Percentiles rank a stretch among this genome's conserved stretches.
These are phyloP conservation scores for Caenorhabditis drosophilae DNA, from an alignment of 2,888 invertebrate species.

Conservation along the genomic window DNA sequence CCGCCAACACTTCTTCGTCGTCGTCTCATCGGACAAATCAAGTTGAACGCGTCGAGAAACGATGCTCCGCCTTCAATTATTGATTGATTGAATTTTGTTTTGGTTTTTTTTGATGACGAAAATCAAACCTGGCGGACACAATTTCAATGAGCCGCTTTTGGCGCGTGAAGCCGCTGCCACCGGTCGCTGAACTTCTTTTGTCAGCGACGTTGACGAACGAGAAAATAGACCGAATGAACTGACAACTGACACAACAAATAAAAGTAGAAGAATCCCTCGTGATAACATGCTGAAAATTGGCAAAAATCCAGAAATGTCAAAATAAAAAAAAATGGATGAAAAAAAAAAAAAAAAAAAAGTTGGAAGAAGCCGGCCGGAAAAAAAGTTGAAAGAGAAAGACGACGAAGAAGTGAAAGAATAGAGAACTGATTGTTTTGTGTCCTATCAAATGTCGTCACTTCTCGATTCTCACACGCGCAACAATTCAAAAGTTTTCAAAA, in stretches of 20 bases:
- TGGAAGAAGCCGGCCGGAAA: too few relatives aligned
- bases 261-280: slow-evolving; percentile 35
- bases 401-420: slow-evolving; percentile 20
- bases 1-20: slow-evolving; percentile 32
- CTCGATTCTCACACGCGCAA: too few relatives aligned
- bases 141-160: slow-evolving; percentile 45
- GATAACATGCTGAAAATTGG: slow-evolving; percentile 25
- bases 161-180: too few relatives aligned
- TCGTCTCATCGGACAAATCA: slow-evolving; percentile 52
- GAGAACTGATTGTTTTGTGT: slow-evolving; percentile 30
- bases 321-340: slow-evolving; percentile 3
- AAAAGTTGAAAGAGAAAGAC: slow-evolving; percentile 1
- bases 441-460: too few relatives aligned
- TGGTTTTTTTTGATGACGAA: background rate
- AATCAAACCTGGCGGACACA: slow-evolving; percentile 50
- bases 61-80: slow-evolving; percentile 44
- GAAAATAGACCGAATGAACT: slow-evolving; percentile 40
- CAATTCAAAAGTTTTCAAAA: too few relatives aligned
- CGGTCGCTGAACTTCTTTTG: slow-evolving; percentile 27
- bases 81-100: background rate
- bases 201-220: slow-evolving; percentile 26
- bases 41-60: slow-evolving; percentile 49
- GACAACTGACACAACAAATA: slow-evolving; percentile 26
- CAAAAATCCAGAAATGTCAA: slow-evolving; percentile 7
- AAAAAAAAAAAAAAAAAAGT: slow-evolving; percentile 1